Conservation (phyloP, 2,888 invertebrate species). For the Macrophya alboannulata region DNA sequence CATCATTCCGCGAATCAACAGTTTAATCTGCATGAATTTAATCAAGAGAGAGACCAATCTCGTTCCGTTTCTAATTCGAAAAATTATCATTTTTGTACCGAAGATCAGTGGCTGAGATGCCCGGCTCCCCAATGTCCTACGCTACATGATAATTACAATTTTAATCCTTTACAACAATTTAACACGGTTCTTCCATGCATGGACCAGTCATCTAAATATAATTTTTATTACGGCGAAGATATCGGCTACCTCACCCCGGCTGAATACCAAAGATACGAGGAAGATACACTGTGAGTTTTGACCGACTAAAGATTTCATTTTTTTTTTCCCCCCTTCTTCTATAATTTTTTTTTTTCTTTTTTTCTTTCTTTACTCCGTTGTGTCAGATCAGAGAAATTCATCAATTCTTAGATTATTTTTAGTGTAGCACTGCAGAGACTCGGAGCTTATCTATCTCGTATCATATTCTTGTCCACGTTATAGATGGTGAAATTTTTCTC, state of each 20-base stretch:
- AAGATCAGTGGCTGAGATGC: constrained; percentile 75
- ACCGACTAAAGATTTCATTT: not conserved
- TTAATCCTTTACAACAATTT: not conserved
- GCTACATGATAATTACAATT: not conserved
- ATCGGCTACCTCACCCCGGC: constrained; percentile 54
- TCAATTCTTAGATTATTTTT: too few species aligned
- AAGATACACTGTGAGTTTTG: constrained; percentile 45
- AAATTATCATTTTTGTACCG: constrained; percentile 66
- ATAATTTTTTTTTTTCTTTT: not conserved
- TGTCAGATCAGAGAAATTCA: too few species aligned
- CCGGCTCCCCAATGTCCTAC: constrained; percentile 72
- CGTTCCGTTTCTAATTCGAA: not conserved
- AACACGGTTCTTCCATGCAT: constrained; percentile 30
- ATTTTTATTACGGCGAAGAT: constrained; percentile 55
- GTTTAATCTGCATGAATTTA: not conserved
- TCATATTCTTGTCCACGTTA: too few species aligned
- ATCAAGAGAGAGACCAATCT: not conserved
- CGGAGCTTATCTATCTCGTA: too few species aligned
- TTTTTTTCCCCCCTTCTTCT: too few species aligned
- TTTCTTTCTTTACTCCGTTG: not conserved
- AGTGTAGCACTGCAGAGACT: too few species aligned
- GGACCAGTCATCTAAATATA: constrained; percentile 17
- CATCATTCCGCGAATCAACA: not conserved
- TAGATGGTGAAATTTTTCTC: too few species aligned
- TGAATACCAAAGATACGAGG: constrained; percentile 46